Evolutionary conservation across 2,888 invertebrate species (phyloP).

Genomic region (Isotomurus palustris): DNA sequence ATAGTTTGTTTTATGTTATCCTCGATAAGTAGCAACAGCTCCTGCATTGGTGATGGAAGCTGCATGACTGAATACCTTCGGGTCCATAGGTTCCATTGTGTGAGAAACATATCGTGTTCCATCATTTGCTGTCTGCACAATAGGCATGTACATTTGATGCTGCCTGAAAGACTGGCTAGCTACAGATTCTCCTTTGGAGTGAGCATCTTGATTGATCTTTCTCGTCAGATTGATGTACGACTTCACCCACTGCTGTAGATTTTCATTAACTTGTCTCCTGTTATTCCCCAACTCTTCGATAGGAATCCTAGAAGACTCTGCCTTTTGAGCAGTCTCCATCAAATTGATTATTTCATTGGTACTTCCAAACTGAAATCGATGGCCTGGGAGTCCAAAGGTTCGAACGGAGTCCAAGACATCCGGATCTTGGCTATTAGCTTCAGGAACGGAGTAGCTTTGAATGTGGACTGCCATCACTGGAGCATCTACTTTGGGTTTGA

Average conservation of each 20-base stretch:
- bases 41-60: slow-evolving; percentile 10
- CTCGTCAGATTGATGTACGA: slow-evolving; percentile 16
- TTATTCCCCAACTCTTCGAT: slow-evolving; percentile 26
- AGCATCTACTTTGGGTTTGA: slow-evolving; percentile 26
- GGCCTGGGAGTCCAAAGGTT: slow-evolving; percentile 12
- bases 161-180: slow-evolving; percentile 25
- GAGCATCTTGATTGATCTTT: slow-evolving; percentile 19
- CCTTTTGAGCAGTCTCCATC: slow-evolving; percentile 26
- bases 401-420: slow-evolving; percentile 5
- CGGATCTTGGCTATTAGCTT: slow-evolving; percentile 2
- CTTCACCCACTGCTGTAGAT: slow-evolving; percentile 25
- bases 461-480: slow-evolving; percentile 32
- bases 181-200: slow-evolving; percentile 17
- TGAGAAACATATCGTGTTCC: not conserved
- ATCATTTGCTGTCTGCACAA: not conserved
- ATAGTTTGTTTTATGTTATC: too few relatives aligned
- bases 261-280: slow-evolving; percentile 26
- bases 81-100: slow-evolving; percentile 14
- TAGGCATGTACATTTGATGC: slow-evolving; percentile 21
- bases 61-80: slow-evolving; percentile 15
- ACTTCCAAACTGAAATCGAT: slow-evolving; percentile 26
- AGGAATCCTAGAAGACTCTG: slow-evolving; percentile 16
- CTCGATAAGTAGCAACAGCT: slow-evolving; percentile 5
- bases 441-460: slow-evolving; percentile 26
- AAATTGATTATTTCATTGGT: slow-evolving; percentile 26